Base-by-base conservation (phyloP, 2,797 vertebrate species). In the Eutrigla gurnardus region DNA sequence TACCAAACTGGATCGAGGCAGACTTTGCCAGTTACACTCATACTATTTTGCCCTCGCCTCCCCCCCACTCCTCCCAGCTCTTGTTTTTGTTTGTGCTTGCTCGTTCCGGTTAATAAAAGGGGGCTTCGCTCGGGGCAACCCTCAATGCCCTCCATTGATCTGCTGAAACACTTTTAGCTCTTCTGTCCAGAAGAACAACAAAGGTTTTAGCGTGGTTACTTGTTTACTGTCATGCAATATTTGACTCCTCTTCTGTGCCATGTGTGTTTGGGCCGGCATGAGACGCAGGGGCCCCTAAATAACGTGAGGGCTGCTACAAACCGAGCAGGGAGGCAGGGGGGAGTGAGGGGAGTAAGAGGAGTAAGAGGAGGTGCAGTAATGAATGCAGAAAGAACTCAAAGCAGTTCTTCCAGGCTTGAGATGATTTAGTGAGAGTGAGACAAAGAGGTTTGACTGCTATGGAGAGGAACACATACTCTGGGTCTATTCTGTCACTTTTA, bases 101-200 rank as follows among this genome's bases (percentile, higher is more conserved):
- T 80, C 25, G 32, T 88, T 88, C 81, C 8, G 32, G 12, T 69
- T 67, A 75, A 78, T 72, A 71, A 83, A 73, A 49, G 49, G 76
- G 65, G 66, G 50, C 52, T 40, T 61, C 75, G 14, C 66, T 67
- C 63, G 12, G 75, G 60, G 58, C 35, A 43, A 33, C 54, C n/a
- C 49, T 89, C 84, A 86, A 77, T 76, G 69, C 35, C 50, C 66
- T 46, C 57, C 75, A 78, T 84, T 86, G 77, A 90, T 84, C 65
- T 57, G 73, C n/a, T 15, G 0, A 67, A 62, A 76, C 73, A 68
- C 42, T 77, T 75, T 77, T 75, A 80, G 67, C 66, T 42, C 57
- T 53, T 83, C 78, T 83, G 79, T 71, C 52, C 6, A 3, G 47
- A 45, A n/a, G 70, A n/a, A 32, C 15, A 65, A 43, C 40, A 65